Percentiles rank a stretch among this genome's conserved stretches.
Evolutionary conservation across 2,113 vertebrate genomes (phyloP).

Genomic region (Cottus gobio): DNA sequence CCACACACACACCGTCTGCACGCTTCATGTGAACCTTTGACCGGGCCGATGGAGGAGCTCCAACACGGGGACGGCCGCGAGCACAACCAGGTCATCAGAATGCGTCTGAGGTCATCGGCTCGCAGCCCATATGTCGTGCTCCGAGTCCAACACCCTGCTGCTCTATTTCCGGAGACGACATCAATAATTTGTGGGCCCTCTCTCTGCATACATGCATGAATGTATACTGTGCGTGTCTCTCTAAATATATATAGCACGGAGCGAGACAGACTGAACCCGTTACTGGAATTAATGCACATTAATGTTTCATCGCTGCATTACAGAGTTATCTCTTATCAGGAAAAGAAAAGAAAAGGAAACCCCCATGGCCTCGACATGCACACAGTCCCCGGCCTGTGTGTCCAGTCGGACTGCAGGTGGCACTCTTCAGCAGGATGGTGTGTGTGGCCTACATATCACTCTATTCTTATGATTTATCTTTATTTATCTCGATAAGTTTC

Average conservation of each 20-base stretch:
- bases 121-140: constrained; percentile 27
- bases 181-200: constrained; percentile 62
- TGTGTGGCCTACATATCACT: background rate
- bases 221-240: constrained; percentile 25
- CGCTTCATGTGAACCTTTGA: constrained; percentile 31
- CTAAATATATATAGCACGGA: constrained; percentile 17
- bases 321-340: constrained; percentile 15
- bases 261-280: constrained; percentile 31
- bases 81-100: constrained; percentile 20
- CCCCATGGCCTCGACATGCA: constrained; percentile 23
- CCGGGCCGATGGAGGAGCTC: constrained; percentile 11
- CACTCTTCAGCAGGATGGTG: constrained; percentile 6
- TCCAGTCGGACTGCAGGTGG: constrained; percentile 16
- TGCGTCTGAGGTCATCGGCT: constrained; percentile 16
- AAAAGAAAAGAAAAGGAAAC: constrained; percentile 4
- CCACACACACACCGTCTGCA: constrained; percentile 39
- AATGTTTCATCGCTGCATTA: constrained; percentile 57
- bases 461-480: background rate
- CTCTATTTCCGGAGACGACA: constrained; percentile 52
- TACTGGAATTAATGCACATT: constrained; percentile 57
- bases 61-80: background rate
- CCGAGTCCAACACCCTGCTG: constrained; percentile 13
- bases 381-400: background rate
- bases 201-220: constrained; percentile 46
- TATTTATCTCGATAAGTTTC: too few species aligned